Conservation (phyloP, 2,888 invertebrate species). For the Mantis religiosa region DNA sequence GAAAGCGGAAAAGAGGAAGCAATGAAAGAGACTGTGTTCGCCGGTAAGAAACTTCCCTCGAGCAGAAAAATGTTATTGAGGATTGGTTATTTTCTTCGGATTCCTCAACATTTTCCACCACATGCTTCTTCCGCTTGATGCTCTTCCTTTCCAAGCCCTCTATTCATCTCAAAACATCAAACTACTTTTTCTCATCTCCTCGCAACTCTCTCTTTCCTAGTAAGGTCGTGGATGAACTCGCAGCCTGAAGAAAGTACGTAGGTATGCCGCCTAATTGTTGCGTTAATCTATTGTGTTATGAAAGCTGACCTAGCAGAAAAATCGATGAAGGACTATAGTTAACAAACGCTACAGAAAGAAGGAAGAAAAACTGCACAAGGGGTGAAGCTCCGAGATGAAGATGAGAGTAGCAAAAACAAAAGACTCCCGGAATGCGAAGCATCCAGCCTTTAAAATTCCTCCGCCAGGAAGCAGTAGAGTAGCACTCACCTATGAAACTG, state of each 20-base stretch:
- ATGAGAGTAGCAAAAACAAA: neutral
- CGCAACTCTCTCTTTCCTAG: neutral
- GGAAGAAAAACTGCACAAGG: neutral
- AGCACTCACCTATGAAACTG: slow-evolving; percentile 15
- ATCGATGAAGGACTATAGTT: neutral
- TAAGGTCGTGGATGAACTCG: neutral
- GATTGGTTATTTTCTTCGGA: no score
- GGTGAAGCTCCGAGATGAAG: neutral
- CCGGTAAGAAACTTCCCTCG: no score
- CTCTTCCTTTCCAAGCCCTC: no score
- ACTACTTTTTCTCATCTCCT: neutral
- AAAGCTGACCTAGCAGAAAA: neutral
- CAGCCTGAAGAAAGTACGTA: neutral
- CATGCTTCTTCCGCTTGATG: no score
- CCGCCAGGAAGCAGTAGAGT: neutral
- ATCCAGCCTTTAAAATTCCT: slow-evolving; percentile 10
- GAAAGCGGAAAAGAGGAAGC: no score
- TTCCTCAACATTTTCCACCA: no score
- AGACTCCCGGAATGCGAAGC: neutral
- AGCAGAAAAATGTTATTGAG: no score
- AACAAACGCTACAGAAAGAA: neutral
- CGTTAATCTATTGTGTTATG: neutral
- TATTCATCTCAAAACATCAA: no score
- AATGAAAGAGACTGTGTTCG: no score
- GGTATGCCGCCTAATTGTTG: neutral